phyloP scores from a whole-genome alignment of 1,140 invertebrate genomes.

The Megalonaias nervosa region DNA sequence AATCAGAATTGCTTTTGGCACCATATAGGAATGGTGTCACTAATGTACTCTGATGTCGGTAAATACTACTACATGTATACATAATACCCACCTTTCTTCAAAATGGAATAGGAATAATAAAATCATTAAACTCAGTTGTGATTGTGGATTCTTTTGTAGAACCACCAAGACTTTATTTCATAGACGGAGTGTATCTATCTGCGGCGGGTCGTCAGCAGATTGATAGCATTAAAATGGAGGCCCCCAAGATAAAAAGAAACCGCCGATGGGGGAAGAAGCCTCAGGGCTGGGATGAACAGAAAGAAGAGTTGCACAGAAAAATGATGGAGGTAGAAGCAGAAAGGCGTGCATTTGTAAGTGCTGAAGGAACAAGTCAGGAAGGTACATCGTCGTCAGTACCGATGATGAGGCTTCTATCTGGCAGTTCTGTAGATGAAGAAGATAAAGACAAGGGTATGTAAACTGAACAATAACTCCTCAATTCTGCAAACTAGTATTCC shows the following conservation, averaged over 20 bases:
- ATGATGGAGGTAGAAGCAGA: constrained; percentile 35
- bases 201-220: constrained; percentile 86
- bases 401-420: constrained; percentile 21
- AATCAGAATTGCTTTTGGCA: too few relatives aligned
- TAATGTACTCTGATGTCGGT: too few relatives aligned
- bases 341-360: constrained; percentile 20
- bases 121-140: neutral
- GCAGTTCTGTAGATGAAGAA: constrained; percentile 27
- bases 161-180: constrained; percentile 75
- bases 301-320: constrained; percentile 14
- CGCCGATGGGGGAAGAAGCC: constrained; percentile 37
- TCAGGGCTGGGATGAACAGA: constrained; percentile 25
- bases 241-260: constrained; percentile 72
- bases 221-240: constrained; percentile 81
- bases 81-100: neutral
- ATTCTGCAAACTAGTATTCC: too few relatives aligned
- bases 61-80: neutral
- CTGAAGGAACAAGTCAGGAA: constrained; percentile 7
- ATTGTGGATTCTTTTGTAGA: constrained; percentile 44
- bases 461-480: neutral
- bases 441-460: neutral
- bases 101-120: neutral
- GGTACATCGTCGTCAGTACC: constrained; percentile 9
- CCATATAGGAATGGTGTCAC: too few relatives aligned
- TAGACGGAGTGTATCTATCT: constrained; percentile 90